Conservation (phyloP, 2,113 vertebrate species). For the Aythya baeri region DNA sequence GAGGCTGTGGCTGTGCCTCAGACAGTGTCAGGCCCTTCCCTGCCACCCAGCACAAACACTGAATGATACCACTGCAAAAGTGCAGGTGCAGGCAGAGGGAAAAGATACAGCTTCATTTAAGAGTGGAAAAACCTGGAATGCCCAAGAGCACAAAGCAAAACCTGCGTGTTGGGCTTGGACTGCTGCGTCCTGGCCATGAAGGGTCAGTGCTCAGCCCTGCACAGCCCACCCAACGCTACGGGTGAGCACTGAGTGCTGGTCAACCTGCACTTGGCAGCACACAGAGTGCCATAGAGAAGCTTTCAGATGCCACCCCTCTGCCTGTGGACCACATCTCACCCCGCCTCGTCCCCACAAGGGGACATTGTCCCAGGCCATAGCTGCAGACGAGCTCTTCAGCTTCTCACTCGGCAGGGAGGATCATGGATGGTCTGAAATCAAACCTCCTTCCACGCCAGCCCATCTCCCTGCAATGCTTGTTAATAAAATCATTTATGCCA, state of each 20-base stretch:
- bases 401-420: background rate
- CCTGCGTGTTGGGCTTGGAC: background rate
- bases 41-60: background rate
- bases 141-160: background rate
- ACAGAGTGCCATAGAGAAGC: background rate
- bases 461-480: background rate
- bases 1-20: background rate
- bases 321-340: background rate
- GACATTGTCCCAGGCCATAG: accelerated
- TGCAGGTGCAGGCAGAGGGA: background rate
- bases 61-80: background rate
- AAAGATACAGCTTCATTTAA: background rate
- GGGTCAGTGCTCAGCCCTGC: background rate
- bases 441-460: background rate
- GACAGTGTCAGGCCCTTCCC: background rate
- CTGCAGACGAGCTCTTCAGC: background rate
- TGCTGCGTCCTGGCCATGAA: too few relatives aligned
- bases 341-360: background rate
- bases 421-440: background rate
- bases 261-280: too few relatives aligned
- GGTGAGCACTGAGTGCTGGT: background rate
- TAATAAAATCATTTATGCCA: background rate
- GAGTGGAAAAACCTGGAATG: background rate
- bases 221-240: background rate
- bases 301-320: background rate